phyloP scores from a whole-genome alignment of 2,113 vertebrate genomes.

The Megaleporinus macrocephalus region DNA sequence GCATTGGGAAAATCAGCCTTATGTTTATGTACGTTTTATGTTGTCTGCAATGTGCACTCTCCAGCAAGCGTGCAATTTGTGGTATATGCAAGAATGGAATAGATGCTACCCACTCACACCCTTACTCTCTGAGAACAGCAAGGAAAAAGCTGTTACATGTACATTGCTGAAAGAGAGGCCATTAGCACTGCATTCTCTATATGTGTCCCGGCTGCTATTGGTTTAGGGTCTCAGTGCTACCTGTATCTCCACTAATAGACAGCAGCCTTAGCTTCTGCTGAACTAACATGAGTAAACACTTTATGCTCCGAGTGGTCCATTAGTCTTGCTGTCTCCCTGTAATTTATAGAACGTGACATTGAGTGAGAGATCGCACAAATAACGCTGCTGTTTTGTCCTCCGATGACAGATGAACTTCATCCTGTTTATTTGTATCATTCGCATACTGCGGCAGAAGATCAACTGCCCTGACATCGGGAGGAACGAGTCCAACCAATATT shows the following conservation, averaged over 20 bases:
- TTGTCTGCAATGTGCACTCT: conserved; percentile 23
- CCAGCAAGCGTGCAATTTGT: conserved; percentile 22
- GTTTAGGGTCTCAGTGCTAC: conserved; percentile 1
- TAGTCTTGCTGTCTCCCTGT: conserved; percentile 1
- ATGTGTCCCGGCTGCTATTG: not conserved
- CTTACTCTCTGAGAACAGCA: conserved; percentile 22
- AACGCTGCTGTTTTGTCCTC: conserved; percentile 25
- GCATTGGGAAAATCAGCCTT: conserved; percentile 2
- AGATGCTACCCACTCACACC: conserved; percentile 14
- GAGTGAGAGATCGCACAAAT: conserved; percentile 11
- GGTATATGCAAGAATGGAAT: not conserved
- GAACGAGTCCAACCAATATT: conserved; percentile 91
- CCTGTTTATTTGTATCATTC: conserved; percentile 94
- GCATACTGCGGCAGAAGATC: conserved; percentile 94
- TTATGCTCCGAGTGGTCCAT: conserved; percentile 5
- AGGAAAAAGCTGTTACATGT: conserved; percentile 24
- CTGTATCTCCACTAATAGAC: conserved; percentile 27
- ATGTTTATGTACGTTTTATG: conserved; percentile 47
- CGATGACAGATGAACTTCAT: conserved; percentile 88
- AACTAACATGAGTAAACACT: conserved; percentile 18
- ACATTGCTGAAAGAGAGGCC: conserved; percentile 22
- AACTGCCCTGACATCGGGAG: conserved; percentile 91
- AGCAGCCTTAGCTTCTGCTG: not conserved
- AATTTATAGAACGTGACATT: conserved; percentile 12
- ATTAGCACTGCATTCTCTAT: conserved; percentile 27